Percentiles rank a stretch among this genome's conserved stretches.
Conservation (phyloP, 2,113 vertebrate genomes). For the Pygoscelis antarcticus region DNA sequence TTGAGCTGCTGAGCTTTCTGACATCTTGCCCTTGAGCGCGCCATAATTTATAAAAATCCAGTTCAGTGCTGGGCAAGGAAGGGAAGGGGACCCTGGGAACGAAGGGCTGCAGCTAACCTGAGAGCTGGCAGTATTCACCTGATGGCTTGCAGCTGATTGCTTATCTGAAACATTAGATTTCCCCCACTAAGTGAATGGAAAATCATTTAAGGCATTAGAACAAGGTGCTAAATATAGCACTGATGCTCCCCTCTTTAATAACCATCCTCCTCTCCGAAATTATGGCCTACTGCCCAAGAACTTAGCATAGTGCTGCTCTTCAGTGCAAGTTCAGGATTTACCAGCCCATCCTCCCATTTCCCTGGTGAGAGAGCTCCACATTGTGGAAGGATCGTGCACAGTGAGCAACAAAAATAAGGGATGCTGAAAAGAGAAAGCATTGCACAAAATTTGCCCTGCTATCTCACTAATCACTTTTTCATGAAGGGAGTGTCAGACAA, state of each 20-base stretch:
- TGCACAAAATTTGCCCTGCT: not conserved
- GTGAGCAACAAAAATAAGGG: not conserved
- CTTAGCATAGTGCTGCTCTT: not conserved
- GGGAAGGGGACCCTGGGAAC: not conserved
- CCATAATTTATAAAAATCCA: not conserved
- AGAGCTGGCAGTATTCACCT: not conserved
- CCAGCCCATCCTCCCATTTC: not conserved
- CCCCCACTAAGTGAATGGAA: not conserved
- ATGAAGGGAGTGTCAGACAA: accelerated
- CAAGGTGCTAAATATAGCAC: not conserved
- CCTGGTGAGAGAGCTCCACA: conserved; percentile 1
- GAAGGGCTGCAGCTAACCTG: not conserved
- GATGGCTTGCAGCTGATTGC: not conserved
- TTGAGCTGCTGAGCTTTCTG: not conserved
- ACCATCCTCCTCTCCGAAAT: not conserved
- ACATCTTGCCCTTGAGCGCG: not conserved
- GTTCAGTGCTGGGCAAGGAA: not conserved
- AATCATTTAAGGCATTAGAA: not conserved
- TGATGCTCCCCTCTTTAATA: not conserved
- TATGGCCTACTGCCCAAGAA: not conserved
- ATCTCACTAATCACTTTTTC: not conserved
- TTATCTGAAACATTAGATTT: not conserved
- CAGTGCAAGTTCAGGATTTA: not conserved
- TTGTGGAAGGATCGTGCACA: not conserved
- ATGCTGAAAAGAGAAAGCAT: not conserved